Conservation (phyloP, 1,140 invertebrate species). For the Lasioglossum albipes region DNA sequence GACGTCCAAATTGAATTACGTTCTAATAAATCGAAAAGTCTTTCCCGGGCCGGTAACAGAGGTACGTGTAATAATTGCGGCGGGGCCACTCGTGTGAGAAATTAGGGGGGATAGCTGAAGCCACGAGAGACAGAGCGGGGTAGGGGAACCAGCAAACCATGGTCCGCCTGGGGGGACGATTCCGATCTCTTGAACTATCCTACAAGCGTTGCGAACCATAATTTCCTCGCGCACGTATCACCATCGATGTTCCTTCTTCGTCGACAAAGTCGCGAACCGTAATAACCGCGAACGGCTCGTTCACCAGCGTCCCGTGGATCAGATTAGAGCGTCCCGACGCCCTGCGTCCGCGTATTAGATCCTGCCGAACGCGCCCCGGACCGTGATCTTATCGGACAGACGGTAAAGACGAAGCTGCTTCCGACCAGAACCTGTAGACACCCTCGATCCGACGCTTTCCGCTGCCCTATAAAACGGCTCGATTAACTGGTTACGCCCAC, state of each 20-base stretch:
- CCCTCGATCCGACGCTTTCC: slow-evolving; percentile 50
- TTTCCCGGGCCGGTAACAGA: not conserved
- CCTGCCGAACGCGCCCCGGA: slow-evolving; percentile 11
- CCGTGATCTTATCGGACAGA: slow-evolving; percentile 56
- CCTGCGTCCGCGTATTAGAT: slow-evolving; percentile 53
- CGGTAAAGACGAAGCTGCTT: slow-evolving; percentile 55
- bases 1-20: not conserved
- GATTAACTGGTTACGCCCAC: slow-evolving; percentile 54
- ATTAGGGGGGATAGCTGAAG: slow-evolving; percentile 19
- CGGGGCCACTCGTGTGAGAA: slow-evolving; percentile 36
- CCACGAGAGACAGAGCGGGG: too few species aligned
- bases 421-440: slow-evolving; percentile 9
- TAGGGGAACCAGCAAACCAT: not conserved
- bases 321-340: slow-evolving; percentile 51
- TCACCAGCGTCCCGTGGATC: slow-evolving; percentile 50
- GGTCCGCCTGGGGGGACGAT: slow-evolving; percentile 49
- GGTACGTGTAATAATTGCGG: slow-evolving; percentile 31
- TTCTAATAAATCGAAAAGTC: not conserved
- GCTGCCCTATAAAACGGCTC: slow-evolving; percentile 55
- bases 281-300: slow-evolving; percentile 64
- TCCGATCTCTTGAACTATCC: slow-evolving; percentile 60
- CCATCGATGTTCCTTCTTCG: slow-evolving; percentile 24
- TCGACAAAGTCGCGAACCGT: slow-evolving; percentile 54
- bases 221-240: slow-evolving; percentile 32
- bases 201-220: slow-evolving; percentile 39